These are phyloP conservation scores for Phyllostomus hastatus DNA, from an alignment of 2,113 vertebrate genomes.

Conservation along the genomic window DNA sequence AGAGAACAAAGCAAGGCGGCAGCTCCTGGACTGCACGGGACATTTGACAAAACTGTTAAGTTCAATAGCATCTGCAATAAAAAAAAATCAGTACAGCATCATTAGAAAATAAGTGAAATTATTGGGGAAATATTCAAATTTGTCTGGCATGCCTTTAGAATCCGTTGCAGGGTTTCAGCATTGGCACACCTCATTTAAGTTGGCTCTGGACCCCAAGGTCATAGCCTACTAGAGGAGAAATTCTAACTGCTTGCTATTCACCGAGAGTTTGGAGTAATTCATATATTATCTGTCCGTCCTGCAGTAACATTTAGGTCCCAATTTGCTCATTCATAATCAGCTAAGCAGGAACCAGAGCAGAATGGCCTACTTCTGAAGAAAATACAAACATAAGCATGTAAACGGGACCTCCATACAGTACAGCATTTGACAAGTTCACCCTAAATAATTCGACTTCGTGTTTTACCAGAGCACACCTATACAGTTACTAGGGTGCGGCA, in stretches of 20 bases:
- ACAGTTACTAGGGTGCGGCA: background rate
- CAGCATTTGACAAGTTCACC: background rate
- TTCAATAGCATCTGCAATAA: background rate
- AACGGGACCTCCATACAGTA: background rate
- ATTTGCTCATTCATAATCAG: background rate
- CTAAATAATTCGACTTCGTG: background rate
- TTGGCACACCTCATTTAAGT: background rate
- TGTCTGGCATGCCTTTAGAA: background rate
- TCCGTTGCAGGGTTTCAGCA: background rate
- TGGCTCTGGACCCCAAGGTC: background rate
- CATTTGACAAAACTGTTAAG: no score
- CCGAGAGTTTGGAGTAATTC: background rate
- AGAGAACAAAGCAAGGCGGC: background rate
- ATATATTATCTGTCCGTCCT: background rate
- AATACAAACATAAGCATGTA: background rate
- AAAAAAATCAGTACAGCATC: background rate
- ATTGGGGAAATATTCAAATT: background rate
- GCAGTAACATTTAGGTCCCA: background rate
- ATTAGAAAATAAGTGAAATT: background rate
- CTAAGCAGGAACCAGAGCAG: background rate
- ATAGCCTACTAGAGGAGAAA: background rate
- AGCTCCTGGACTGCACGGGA: background rate
- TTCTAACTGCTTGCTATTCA: background rate
- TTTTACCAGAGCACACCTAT: background rate
- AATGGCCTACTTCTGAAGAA: slow-evolving; percentile 24